These are phyloP conservation scores for Periplaneta americana DNA, from an alignment of 1,140 invertebrate species.

Conservation along the genomic window DNA sequence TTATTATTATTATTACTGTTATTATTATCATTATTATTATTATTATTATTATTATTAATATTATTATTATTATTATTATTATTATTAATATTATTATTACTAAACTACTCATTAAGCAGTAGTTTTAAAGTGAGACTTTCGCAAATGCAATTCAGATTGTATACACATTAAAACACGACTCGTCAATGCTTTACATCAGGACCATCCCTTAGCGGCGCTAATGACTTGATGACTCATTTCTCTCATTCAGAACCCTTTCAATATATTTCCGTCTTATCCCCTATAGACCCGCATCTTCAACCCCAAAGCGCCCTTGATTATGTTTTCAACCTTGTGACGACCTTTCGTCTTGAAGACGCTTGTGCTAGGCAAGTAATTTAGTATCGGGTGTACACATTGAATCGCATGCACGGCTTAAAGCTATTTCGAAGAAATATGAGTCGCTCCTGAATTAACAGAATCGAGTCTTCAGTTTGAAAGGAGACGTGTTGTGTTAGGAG, in stretches of 20 bases:
- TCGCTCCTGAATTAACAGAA: too few species aligned
- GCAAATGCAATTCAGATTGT: neutral
- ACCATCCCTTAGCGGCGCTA: neutral
- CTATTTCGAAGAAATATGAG: neutral
- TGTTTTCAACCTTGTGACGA: neutral
- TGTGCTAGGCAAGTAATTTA: neutral
- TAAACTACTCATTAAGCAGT: too few species aligned
- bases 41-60: too few species aligned
- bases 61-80: too few species aligned
- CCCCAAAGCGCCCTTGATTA: neutral
- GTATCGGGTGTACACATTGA: neutral
- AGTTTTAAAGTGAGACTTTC: too few species aligned
- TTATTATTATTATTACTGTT: too few species aligned
- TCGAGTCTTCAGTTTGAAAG: too few species aligned
- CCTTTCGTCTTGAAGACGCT: neutral
- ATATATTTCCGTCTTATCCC: neutral
- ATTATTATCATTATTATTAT: too few species aligned
- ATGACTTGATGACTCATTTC: neutral
- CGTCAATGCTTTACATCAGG: neutral
- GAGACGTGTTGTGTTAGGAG: too few species aligned
- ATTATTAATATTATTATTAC: too few species aligned
- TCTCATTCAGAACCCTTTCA: neutral
- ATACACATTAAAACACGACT: neutral
- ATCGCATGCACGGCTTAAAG: neutral
- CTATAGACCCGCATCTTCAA: neutral